Conservation (phyloP, 2,113 vertebrate genomes). For the Microcebus ravelobensis region DNA sequence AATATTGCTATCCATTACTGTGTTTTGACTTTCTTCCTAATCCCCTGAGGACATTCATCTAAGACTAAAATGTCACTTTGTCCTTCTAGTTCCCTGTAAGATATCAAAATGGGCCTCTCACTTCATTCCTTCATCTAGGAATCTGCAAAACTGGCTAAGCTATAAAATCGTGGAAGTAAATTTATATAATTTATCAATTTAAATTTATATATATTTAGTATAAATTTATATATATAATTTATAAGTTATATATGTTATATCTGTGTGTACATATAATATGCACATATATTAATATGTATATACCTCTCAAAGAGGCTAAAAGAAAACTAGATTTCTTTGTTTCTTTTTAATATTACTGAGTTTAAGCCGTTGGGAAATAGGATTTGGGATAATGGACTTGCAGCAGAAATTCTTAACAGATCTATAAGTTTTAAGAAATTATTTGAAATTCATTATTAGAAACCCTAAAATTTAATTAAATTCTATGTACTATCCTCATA, state of each 20-base stretch:
- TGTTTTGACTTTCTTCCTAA: not conserved
- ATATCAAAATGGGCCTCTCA: not conserved
- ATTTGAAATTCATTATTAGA: not conserved
- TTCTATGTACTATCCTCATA: not conserved
- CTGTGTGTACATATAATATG: not conserved
- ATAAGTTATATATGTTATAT: not conserved
- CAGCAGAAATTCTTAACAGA: not conserved
- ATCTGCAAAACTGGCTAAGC: not conserved
- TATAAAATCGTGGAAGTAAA: not conserved
- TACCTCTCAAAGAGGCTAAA: not conserved
- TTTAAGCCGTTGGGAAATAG: not conserved
- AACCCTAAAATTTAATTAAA: not conserved
- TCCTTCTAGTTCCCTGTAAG: not conserved
- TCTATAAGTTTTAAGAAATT: not conserved
- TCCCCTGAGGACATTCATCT: not conserved
- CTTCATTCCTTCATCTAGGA: not conserved
- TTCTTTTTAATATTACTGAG: not conserved
- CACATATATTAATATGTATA: not conserved
- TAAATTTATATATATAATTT: not conserved
- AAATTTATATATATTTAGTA: not conserved
- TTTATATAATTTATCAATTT: not conserved
- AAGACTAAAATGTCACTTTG: not conserved
- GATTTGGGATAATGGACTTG: not conserved
- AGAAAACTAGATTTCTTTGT: not conserved
- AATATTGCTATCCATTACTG: not conserved